These are phyloP conservation scores for Netelia virgata DNA, from an alignment of 2,888 invertebrate species.

Conservation along the genomic window DNA sequence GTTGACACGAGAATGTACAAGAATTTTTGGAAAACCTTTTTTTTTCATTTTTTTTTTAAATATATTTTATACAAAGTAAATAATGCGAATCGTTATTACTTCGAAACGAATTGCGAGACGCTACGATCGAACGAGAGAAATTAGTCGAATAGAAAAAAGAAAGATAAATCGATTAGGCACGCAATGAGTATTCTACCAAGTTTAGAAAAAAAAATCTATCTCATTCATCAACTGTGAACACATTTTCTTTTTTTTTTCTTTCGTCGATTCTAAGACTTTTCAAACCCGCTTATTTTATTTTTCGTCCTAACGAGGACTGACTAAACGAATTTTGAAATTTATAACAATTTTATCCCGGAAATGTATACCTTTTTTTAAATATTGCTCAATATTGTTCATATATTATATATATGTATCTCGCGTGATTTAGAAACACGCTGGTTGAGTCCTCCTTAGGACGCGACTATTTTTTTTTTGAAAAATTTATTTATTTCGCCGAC, in stretches of 20 bases:
- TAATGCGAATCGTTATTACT: constrained; percentile 16
- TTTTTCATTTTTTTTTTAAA: constrained; percentile 34
- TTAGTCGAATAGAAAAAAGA: background rate
- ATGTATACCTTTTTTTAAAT: constrained; percentile 16
- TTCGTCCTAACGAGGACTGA: constrained; percentile 5
- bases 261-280: constrained; percentile 54
- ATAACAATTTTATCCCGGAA: constrained; percentile 11
- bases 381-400: constrained; percentile 20
- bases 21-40: constrained; percentile 51
- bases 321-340: constrained; percentile 9
- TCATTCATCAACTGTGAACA: constrained; percentile 67
- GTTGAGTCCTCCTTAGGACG: background rate
- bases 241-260: constrained; percentile 43
- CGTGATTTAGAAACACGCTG: constrained; percentile 19
- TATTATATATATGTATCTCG: constrained; percentile 11
- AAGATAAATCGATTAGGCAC: constrained; percentile 29
- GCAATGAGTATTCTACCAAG: constrained; percentile 57
- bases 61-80: constrained; percentile 59
- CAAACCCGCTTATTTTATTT: constrained; percentile 14
- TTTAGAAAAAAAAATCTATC: constrained; percentile 62
- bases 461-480: background rate
- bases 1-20: constrained; percentile 44
- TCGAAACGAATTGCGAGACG: background rate
- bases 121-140: background rate
- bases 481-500: background rate